phyloP scores from a whole-genome alignment of 2,888 invertebrate species.

The Leptopilina syphax region DNA sequence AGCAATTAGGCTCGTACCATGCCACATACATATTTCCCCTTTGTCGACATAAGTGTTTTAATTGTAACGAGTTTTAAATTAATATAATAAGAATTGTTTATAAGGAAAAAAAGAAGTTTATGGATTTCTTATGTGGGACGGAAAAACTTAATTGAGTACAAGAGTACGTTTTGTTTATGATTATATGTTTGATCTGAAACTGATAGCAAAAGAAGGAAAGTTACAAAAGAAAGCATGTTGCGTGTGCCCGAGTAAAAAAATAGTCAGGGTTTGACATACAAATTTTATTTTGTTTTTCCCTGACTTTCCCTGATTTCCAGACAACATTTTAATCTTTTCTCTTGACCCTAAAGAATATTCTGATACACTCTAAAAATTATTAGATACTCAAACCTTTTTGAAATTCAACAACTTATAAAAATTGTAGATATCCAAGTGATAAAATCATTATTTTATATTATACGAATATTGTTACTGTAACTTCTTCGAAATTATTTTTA shows the following conservation, averaged over 20 bases:
- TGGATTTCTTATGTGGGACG: background rate
- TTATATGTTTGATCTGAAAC: background rate
- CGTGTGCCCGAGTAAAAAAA: slow-evolving; percentile 2
- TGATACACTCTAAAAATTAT: too few relatives aligned
- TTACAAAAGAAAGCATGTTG: background rate
- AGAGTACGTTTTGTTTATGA: slow-evolving; percentile 9
- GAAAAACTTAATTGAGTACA: slow-evolving; percentile 10
- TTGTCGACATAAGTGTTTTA: slow-evolving; percentile 4
- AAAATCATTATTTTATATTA: too few relatives aligned
- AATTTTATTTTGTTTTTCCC: too few relatives aligned
- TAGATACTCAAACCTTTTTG: too few relatives aligned
- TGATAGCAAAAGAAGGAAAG: background rate
- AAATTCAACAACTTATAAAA: too few relatives aligned
- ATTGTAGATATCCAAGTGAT: too few relatives aligned
- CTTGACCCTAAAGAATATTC: too few relatives aligned
- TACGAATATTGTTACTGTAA: too few relatives aligned
- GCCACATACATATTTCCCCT: background rate
- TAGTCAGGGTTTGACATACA: too few relatives aligned
- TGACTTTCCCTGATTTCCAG: too few relatives aligned
- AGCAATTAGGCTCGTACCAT: slow-evolving; percentile 15
- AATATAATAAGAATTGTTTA: slow-evolving; percentile 22
- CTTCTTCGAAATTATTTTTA: too few relatives aligned
- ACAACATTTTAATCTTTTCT: too few relatives aligned
- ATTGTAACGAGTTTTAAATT: slow-evolving; percentile 24
- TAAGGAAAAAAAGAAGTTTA: background rate